Evolutionary conservation across 2,888 invertebrate species (phyloP).

Genomic region (Hanleya hanleyi): DNA sequence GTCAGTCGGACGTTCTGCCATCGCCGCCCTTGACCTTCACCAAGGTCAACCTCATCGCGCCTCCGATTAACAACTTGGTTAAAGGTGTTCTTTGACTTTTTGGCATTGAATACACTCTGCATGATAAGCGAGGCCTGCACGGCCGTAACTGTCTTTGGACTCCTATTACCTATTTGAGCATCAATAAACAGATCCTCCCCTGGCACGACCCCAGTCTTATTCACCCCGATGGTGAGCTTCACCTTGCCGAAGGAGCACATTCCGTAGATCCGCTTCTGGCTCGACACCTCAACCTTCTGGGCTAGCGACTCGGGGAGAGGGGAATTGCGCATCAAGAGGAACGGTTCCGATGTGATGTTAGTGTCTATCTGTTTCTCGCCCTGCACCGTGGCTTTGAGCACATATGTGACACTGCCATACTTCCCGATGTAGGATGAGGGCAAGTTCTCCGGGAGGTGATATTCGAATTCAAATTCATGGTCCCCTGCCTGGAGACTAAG

Average conservation of each 20-base stretch:
- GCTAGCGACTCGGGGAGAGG: conserved; percentile 41
- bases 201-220: conserved; percentile 64
- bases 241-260: conserved; percentile 66
- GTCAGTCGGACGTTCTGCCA: conserved; percentile 69
- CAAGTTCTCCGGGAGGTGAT: conserved; percentile 65
- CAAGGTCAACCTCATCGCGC: conserved; percentile 67
- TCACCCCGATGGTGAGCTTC: conserved; percentile 52
- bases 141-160: conserved; percentile 58
- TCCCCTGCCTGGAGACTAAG: conserved; percentile 51
- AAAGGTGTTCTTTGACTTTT: conserved; percentile 53
- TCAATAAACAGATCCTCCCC: conserved; percentile 70
- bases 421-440: conserved; percentile 73
- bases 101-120: conserved; percentile 66
- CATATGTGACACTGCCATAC: conserved; percentile 72
- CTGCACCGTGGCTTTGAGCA: conserved; percentile 65
- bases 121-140: conserved; percentile 66
- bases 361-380: conserved; percentile 65
- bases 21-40: conserved; percentile 63
- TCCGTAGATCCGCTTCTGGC: conserved; percentile 54
- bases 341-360: conserved; percentile 70
- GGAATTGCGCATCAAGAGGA: conserved; percentile 59
- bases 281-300: conserved; percentile 30
- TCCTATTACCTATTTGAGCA: conserved; percentile 67
- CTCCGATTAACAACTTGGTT: conserved; percentile 69
- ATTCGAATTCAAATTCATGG: conserved; percentile 67